Base-by-base conservation (phyloP, 2,888 invertebrate species). In the Drosophila monieri region DNA sequence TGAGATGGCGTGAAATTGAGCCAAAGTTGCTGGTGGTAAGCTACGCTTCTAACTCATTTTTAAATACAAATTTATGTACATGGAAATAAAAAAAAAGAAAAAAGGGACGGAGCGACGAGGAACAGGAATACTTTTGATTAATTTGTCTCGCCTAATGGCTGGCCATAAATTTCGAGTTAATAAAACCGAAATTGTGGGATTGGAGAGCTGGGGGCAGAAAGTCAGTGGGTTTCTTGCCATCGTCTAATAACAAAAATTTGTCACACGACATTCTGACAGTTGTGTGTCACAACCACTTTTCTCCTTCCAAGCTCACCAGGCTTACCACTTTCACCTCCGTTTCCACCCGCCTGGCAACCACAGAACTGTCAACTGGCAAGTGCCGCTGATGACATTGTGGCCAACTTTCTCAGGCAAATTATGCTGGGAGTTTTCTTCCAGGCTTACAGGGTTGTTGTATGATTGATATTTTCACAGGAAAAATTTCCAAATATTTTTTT, bases 31-130 rank as follows among this genome's bases (percentile, higher is more conserved):
- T n/a, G 44, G 56, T 18, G 32, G 25, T 23, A 58, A 52, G 43
- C 84, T 75, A 72, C 70, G 76, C 60, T 72, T 76, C 87, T 80
- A 83, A 85, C 88, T 86, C 89, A 89, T 89, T 90, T 89, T 89
- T 90, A 89, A 89, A 89, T 88, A 89, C 87, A 86, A 89, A 89
- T 90, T 89, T 89, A 89, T 89, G 88, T 80, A 58, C 49, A 64
- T 15, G 48, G 51, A 51, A 54, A 71, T 61, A 66, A 64, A 64
- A 53, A 64, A 53, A 32, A 37, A 9, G 9, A 57, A 65, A 73
- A 76, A 76, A 83, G 77, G 78, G 10, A 15, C 15, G 15, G 18
- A 18, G 12, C 9, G 10, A 32, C 18, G 32, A 12, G 14, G 18
- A 32, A 6, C 32, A 5, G 43, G 43, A 18, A 43, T 43, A 44